Conservation (phyloP, 2,797 vertebrate species). For the Clarias platycephalus region DNA sequence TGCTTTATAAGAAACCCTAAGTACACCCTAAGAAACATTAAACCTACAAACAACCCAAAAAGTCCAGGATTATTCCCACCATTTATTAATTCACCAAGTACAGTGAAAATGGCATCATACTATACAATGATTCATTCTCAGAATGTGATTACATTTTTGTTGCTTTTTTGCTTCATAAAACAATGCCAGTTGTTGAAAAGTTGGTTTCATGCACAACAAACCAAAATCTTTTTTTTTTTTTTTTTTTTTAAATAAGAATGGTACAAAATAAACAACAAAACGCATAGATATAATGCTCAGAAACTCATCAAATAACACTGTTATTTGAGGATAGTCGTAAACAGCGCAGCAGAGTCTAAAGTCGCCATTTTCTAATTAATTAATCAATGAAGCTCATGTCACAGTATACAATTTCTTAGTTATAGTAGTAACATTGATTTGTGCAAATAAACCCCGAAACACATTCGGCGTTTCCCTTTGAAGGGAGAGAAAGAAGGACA, state of each 20-base stretch:
- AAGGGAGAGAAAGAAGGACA: slow-evolving; percentile 1
- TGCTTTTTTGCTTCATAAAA: slow-evolving; percentile 88
- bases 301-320: slow-evolving; percentile 78
- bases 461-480: slow-evolving; percentile 82
- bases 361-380: slow-evolving; percentile 82
- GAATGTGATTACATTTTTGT: slow-evolving; percentile 93
- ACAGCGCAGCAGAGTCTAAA: slow-evolving; percentile 84
- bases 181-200: slow-evolving; percentile 87
- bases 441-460: slow-evolving; percentile 80
- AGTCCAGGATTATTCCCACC: slow-evolving; percentile 76
- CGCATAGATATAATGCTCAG: slow-evolving; percentile 77
- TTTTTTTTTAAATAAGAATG: slow-evolving; percentile 79
- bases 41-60: slow-evolving; percentile 60
- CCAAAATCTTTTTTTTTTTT: slow-evolving; percentile 86
- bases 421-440: slow-evolving; percentile 85
- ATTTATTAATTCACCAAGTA: slow-evolving; percentile 97
- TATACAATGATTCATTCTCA: slow-evolving; percentile 96
- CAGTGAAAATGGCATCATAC: slow-evolving; percentile 97
- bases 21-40: neutral
- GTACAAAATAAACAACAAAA: slow-evolving; percentile 86
- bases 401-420: slow-evolving; percentile 87
- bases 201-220: slow-evolving; percentile 92
- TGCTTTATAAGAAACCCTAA: neutral
- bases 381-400: slow-evolving; percentile 84
- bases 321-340: slow-evolving; percentile 85